Conservation (phyloP, 2,113 vertebrate species). For the Trematocara variabile region DNA sequence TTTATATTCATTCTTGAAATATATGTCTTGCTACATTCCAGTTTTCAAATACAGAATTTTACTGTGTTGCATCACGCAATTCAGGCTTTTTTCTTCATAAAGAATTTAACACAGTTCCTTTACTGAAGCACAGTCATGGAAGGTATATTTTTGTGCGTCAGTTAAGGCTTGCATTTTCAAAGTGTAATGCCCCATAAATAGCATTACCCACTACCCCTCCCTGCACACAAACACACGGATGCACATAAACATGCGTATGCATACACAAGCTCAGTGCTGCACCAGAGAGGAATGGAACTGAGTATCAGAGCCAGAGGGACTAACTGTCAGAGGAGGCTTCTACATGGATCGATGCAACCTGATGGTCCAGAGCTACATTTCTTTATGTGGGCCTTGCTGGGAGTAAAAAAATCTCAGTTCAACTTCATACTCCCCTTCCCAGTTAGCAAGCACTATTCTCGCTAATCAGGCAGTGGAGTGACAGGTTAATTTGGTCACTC, state of each 20-base stretch:
- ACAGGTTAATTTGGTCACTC: constrained; percentile 58
- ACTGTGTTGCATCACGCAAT: neutral
- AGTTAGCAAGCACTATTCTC: constrained; percentile 29
- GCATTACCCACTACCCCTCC: neutral
- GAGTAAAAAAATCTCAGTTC: constrained; percentile 21
- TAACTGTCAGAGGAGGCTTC: constrained; percentile 44
- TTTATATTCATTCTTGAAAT: neutral
- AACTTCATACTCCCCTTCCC: neutral
- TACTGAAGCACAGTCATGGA: neutral
- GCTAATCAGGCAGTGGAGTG: constrained; percentile 18
- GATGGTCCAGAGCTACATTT: constrained; percentile 57
- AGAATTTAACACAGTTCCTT: constrained; percentile 28
- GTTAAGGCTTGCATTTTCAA: constrained; percentile 35
- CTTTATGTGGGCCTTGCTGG: constrained; percentile 7
- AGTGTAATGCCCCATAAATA: constrained; percentile 42
- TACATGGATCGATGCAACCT: constrained; percentile 55
- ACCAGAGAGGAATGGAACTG: constrained; percentile 9
- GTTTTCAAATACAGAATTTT: neutral
- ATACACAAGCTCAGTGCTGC: neutral
- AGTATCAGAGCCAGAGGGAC: constrained; percentile 25
- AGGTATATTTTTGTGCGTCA: constrained; percentile 22
- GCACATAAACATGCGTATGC: neutral
- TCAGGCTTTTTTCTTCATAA: constrained; percentile 19
- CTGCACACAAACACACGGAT: neutral
- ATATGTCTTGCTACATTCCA: neutral